Base-by-base conservation (phyloP, 2,888 invertebrate genomes). In the Torymus tubicola region DNA sequence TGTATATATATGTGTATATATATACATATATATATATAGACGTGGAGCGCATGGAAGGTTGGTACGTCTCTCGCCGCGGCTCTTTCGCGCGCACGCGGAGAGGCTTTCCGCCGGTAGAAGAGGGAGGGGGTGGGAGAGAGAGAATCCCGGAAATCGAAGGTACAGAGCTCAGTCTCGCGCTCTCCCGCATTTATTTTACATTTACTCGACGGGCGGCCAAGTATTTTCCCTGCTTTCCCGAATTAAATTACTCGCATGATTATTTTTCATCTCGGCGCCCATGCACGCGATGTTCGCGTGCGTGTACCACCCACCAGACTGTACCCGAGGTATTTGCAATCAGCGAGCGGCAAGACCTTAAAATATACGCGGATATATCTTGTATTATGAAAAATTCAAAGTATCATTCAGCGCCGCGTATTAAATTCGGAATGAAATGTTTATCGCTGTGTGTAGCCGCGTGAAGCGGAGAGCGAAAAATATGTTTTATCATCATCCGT, bases 201-300 rank as follows among this genome's bases (percentile, higher is more conserved):
- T 81, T 78, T 78, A 81, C 81, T 70, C 78, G 60, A 52, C 64
- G 18, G 24, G 69, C 67, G n/a, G 70, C 74, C 78, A 81, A 81
- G 71, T 81, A 81, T 78, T 75, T 81, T 81, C 68, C 31, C 55
- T 53, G 74, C 74, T 80, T 75, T 60, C 63, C 73, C 69, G 55
- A 78, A 78, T 81, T 78, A 75, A 78, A 78, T 81, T 78, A 75
- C 78, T 78, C 57, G 78, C 75, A 63, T 71, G 78, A 81, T 81
- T 81, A 77, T 81, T 81, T 78, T 78, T 81, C 78, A 70, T 70
- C 64, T 78, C 77, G 71, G 31, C 31, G 3, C 24, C 57, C 24
- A 18, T 24, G 18, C 69, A n/a, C 4, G n/a, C 63, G 55, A 55
- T 70, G 55, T 55, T 13, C 4, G 55, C 18, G 1, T 69, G 14